Conservation (phyloP, 2,797 vertebrate species). For the Remorina albescens region DNA sequence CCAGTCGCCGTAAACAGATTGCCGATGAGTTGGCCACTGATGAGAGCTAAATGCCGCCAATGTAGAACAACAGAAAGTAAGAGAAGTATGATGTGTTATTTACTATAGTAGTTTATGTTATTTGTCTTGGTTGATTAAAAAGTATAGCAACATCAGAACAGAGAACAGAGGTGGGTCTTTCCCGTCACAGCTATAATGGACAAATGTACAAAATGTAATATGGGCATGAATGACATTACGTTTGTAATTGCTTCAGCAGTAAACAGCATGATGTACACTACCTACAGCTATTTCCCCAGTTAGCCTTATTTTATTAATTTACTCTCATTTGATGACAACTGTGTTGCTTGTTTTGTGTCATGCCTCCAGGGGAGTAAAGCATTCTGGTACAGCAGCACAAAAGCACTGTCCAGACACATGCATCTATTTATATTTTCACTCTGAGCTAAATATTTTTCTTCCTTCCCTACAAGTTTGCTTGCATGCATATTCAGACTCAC, state of each 20-base stretch:
- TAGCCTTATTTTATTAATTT: not conserved
- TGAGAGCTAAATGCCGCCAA: constrained; percentile 33
- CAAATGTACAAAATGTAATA: not conserved
- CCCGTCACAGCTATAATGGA: not conserved
- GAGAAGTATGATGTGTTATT: not conserved
- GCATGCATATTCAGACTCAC: constrained; percentile 8
- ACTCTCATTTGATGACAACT: constrained; percentile 8
- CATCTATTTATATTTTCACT: not conserved
- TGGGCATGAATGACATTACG: not conserved
- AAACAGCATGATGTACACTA: not conserved
- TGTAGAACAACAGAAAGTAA: not conserved
- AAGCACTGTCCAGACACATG: not conserved
- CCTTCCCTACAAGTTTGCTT: constrained; percentile 17
- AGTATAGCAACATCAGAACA: not conserved
- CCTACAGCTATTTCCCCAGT: not conserved
- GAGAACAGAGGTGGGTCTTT: not conserved
- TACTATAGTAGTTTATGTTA: not conserved
- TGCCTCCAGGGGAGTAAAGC: constrained; percentile 26
- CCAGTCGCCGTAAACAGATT: constrained; percentile 67
- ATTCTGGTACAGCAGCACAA: constrained; percentile 17
- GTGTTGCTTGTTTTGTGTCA: constrained; percentile 12
- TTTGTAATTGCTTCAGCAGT: not conserved
- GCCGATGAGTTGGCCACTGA: constrained; percentile 43
- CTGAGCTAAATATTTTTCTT: not conserved
- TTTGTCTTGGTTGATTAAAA: not conserved